Evolutionary conservation across 2,888 invertebrate species (phyloP), one percentile per base, ranked within the genome.

Genomic region (Phragmatobia fuliginosa): DNA sequence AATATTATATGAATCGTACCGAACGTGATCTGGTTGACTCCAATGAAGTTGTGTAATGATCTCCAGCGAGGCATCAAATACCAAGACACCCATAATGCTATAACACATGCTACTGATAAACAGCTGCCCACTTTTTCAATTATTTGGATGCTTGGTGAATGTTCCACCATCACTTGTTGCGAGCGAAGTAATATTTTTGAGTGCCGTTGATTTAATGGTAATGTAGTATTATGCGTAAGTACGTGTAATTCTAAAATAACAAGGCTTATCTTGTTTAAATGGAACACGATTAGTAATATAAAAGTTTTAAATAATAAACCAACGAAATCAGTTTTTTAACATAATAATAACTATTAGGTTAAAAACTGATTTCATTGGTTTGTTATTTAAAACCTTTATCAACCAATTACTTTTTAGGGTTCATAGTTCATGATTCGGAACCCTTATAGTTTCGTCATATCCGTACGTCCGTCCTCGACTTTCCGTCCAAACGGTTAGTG

Each of bases 61-160:
- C 85, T 77, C 84, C 84, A 85, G n/a, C 70, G 71, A n/a, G 80
- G 80, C 38, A 85, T 59, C 6, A 83, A 45, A 18, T 62, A 79
- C 85, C 85, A 85, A 0, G 82, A 76, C 1, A 61, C 67, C 81
- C 81, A 79, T 25, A 78, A 33, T 2, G 66, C 62, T 66, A 80
- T 68, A 28, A 71, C 68, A 66, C 69, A 66, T 18, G 66, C 28
- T 32, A 69, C 4, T 32, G 78, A 72, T 58, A 72, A n/a, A 7
- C 0, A 14, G 16, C 49, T 14, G 38, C 80, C 77, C 49, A 25
- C 49, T n/a, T 25, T 49, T 1, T 10, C 25, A 10, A 49, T 2
- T 2, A 49, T 49, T n/a, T 0, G n/a, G 25, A 10, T 25, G 25
- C 1, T n/a, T n/a, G n/a, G n/a, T n/a, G 49, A 49, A 49, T 25